Conservation (phyloP, 2,888 invertebrate genomes). For the Erebia aethiops region DNA sequence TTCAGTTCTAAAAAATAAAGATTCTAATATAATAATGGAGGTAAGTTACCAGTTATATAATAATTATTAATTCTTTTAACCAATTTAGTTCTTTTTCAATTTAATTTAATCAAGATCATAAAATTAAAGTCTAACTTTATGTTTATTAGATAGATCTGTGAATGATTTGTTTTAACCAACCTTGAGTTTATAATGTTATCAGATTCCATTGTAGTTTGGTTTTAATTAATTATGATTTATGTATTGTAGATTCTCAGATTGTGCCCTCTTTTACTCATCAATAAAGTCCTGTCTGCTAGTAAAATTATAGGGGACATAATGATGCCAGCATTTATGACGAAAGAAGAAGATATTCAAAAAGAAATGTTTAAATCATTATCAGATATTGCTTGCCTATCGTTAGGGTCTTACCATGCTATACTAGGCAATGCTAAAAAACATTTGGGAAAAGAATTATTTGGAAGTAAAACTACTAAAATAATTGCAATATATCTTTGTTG, state of each 20-base stretch:
- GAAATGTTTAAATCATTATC: conserved; percentile 56
- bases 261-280: conserved; percentile 62
- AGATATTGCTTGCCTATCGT: conserved; percentile 63
- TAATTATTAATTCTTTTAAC: not conserved
- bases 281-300: conserved; percentile 61
- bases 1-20: conserved; percentile 53
- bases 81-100: no score
- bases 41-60: conserved; percentile 46
- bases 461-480: conserved; percentile 49
- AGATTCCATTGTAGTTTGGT: not conserved
- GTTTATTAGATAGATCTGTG: no score
- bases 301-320: conserved; percentile 71
- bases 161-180: no score
- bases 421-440: conserved; percentile 43
- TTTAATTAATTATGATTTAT: conserved; percentile 22
- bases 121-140: no score
- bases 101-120: no score
- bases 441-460: conserved; percentile 57
- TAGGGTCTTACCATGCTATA: conserved; percentile 55
- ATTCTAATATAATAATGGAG: conserved; percentile 44
- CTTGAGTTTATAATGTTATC: no score
- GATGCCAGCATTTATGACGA: conserved; percentile 68
- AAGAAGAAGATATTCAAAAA: conserved; percentile 57
- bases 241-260: conserved; percentile 60
- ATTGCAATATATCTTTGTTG: conserved; percentile 58